Evolutionary conservation across 2,888 invertebrate species (phyloP).

Genomic region (Amiota minor): DNA sequence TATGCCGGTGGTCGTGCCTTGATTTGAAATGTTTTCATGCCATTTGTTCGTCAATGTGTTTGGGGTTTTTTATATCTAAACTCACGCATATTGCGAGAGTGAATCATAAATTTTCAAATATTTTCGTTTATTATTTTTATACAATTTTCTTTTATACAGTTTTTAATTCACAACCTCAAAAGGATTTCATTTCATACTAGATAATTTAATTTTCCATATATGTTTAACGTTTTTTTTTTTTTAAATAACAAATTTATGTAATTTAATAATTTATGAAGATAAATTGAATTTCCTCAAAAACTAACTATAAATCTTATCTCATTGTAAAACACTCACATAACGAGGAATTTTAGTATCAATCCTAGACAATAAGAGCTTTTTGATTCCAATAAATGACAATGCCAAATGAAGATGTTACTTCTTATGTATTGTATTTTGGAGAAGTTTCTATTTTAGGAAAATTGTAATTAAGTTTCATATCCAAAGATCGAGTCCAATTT

Average conservation of each 20-base stretch:
- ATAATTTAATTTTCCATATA: too few species aligned
- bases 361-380: too few species aligned
- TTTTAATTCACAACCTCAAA: too few species aligned
- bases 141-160: neutral
- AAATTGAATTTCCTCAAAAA: neutral
- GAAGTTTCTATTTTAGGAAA: too few species aligned
- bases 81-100: neutral
- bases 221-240: neutral
- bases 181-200: too few species aligned
- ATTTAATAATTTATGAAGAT: neutral
- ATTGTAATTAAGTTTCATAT: too few species aligned
- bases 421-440: too few species aligned
- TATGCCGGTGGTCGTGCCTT: slow-evolving; percentile 10
- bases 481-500: too few species aligned
- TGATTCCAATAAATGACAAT: too few species aligned
- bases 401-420: too few species aligned
- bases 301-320: neutral
- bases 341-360: too few species aligned
- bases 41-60: neutral
- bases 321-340: too few species aligned
- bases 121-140: slow-evolving; percentile 12
- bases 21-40: neutral
- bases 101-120: slow-evolving; percentile 25
- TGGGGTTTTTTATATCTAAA: neutral
- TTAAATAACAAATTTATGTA: neutral